A percentile compares a stretch with the other conserved stretches of the same genome.
Conservation (phyloP, 1,140 invertebrate species). For the Cydia amplana region DNA sequence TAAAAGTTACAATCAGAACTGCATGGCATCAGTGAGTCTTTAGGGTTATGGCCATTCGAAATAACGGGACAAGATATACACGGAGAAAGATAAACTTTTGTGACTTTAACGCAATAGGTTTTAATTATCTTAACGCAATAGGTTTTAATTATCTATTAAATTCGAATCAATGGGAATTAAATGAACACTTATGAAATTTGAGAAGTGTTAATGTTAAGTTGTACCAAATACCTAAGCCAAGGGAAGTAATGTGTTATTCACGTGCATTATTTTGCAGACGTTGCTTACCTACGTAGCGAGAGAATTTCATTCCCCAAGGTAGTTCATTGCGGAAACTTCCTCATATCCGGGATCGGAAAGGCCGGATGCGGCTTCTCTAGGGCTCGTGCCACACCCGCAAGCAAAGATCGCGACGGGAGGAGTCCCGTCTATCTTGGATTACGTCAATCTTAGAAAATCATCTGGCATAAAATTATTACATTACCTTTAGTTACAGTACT, state of each 20-base stretch:
- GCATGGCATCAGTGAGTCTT: not conserved
- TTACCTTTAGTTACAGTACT: too few species aligned
- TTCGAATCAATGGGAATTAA: too few species aligned
- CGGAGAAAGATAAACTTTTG: too few species aligned
- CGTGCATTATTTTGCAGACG: not conserved
- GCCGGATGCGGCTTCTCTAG: conserved; percentile 11
- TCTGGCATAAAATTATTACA: not conserved
- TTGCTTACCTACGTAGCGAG: not conserved
- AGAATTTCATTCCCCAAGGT: not conserved
- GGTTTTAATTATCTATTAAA: too few species aligned
- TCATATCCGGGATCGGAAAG: conserved; percentile 26
- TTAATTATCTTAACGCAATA: too few species aligned
- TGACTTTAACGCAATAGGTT: too few species aligned
- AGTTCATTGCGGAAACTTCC: conserved; percentile 22
- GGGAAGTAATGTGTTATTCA: not conserved
- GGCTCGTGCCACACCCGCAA: not conserved
- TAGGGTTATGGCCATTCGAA: not conserved
- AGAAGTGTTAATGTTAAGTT: too few species aligned
- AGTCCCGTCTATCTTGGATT: not conserved
- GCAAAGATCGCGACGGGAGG: not conserved
- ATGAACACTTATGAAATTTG: too few species aligned
- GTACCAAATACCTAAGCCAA: not conserved
- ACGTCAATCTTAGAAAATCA: not conserved
- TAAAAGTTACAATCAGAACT: not conserved
- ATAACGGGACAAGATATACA: not conserved